Evolutionary conservation across 2,797 vertebrate genomes (phyloP), one percentile per base, ranked within the genome.

Genomic region (Cichlasoma orientale): DNA sequence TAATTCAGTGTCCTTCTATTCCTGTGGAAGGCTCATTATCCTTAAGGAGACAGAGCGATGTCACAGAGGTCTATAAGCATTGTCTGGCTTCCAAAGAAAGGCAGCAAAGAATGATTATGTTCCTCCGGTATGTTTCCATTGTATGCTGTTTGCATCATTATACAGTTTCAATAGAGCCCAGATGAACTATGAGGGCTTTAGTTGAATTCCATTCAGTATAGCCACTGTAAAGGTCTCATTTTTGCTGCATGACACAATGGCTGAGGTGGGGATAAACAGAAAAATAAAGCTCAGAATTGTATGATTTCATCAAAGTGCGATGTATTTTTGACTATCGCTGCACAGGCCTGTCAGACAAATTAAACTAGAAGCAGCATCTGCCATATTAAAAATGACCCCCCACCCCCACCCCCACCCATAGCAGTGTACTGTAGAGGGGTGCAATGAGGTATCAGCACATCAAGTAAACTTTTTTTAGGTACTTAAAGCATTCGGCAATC

Each of bases 1-100:
- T 88, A 90, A 93, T 92, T 91, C 79, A 86, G 71, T 88, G 89
- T 80, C 89, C 86, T 93, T 92, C 90, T 84, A 92, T 93, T 86
- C 57, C 74, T 63, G 55, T 50, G 63, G 83, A 66, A 82, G 86
- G 66, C 83, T 91, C 87, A 92, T 92, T 92, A 88, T 78, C 86
- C 74, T 88, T 75, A 85, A 82, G 76, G 75, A 87, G 82, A 79
- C 33, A 11, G 53, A 56, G 55, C 76, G 72, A 66, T 89, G 89
- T 89, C 77, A 74, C 68, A 74, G 58, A 86, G 76, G 79, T 91
- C 89, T 86, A 77, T 74, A 83, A 77, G 82, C 77, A 77, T 90
- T 92, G 88, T 91, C 89, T 84, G 63, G 71, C 79, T 82, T 87
- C 73, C 36, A 72, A 38, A 31, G 77, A 71, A 76, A 77, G 29